Percentiles rank a stretch among this genome's conserved stretches.
phyloP scores from a whole-genome alignment of 2,113 vertebrate genomes.

The Paradoxurus hermaphroditus region DNA sequence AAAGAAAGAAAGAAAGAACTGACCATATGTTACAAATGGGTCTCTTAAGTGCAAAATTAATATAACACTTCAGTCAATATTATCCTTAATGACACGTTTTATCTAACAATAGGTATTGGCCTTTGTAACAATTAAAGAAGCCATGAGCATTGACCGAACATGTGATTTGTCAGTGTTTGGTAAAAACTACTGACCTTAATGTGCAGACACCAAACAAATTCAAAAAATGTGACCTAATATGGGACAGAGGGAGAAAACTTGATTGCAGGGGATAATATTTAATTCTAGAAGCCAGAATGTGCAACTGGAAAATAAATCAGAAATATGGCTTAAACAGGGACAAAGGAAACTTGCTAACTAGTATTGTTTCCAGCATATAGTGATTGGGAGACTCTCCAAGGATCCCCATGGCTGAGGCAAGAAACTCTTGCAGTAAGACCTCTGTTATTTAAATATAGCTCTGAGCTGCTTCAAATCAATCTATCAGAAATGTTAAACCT shows the following conservation, averaged over 20 bases:
- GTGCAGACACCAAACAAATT: background rate
- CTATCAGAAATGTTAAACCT: slow-evolving; percentile 29
- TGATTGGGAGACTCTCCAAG: background rate
- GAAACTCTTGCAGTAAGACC: background rate
- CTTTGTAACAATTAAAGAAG: background rate
- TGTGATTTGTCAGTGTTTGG: background rate
- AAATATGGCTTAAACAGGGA: background rate
- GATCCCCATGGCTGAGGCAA: background rate
- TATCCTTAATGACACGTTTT: background rate
- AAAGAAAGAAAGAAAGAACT: no score
- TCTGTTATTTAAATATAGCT: slow-evolving; percentile 32
- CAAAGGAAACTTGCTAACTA: background rate
- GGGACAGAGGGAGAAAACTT: background rate
- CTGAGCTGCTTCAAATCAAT: slow-evolving; percentile 23
- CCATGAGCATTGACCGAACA: background rate
- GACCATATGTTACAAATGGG: background rate
- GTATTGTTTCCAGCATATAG: background rate
- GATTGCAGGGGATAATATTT: background rate
- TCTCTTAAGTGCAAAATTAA: slow-evolving; percentile 17
- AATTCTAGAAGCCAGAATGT: slow-evolving; percentile 6
- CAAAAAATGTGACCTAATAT: background rate
- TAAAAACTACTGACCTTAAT: background rate
- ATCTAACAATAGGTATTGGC: background rate
- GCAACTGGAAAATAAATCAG: background rate
- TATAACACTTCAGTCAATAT: background rate